phyloP scores from a whole-genome alignment of 2,113 vertebrate genomes.

The Perca flavescens region DNA sequence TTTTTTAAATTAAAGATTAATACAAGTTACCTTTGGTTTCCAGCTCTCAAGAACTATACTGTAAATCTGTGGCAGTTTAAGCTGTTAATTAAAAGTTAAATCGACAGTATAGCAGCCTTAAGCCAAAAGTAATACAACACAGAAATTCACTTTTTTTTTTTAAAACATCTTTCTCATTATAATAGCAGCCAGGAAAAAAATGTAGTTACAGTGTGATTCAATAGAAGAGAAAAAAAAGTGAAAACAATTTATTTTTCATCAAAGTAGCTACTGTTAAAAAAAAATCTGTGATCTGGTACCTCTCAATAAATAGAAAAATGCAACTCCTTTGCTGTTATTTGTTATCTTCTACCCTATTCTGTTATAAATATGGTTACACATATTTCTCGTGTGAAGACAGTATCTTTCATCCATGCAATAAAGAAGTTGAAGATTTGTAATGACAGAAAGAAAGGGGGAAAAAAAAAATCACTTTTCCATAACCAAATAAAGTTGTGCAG shows the following conservation, averaged over 20 bases:
- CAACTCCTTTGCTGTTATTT: slow-evolving; percentile 62
- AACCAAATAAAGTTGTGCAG: slow-evolving; percentile 20
- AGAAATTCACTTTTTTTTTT: slow-evolving; percentile 61
- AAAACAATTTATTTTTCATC: slow-evolving; percentile 33
- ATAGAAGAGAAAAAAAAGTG: slow-evolving; percentile 51
- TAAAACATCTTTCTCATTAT: slow-evolving; percentile 61
- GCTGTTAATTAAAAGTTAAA: slow-evolving; percentile 71
- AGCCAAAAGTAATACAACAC: slow-evolving; percentile 77
- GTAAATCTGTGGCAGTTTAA: slow-evolving; percentile 81
- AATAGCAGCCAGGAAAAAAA: slow-evolving; percentile 79
- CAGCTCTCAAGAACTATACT: slow-evolving; percentile 80
- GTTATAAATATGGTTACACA: slow-evolving; percentile 70
- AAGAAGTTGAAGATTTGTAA: slow-evolving; percentile 47
- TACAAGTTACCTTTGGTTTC: slow-evolving; percentile 82
- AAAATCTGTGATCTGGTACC: slow-evolving; percentile 76
- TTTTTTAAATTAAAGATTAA: slow-evolving; percentile 63
- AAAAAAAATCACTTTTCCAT: slow-evolving; percentile 47
- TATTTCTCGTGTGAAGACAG: slow-evolving; percentile 49
- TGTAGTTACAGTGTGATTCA: slow-evolving; percentile 79
- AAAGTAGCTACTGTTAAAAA: slow-evolving; percentile 49
- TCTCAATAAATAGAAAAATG: slow-evolving; percentile 78
- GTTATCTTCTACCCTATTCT: slow-evolving; percentile 57
- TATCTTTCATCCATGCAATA: slow-evolving; percentile 69
- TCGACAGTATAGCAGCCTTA: slow-evolving; percentile 78
- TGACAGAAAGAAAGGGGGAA: slow-evolving; percentile 9